Conservation (phyloP, 2,888 invertebrate species). For the Apotomis turbidana region DNA sequence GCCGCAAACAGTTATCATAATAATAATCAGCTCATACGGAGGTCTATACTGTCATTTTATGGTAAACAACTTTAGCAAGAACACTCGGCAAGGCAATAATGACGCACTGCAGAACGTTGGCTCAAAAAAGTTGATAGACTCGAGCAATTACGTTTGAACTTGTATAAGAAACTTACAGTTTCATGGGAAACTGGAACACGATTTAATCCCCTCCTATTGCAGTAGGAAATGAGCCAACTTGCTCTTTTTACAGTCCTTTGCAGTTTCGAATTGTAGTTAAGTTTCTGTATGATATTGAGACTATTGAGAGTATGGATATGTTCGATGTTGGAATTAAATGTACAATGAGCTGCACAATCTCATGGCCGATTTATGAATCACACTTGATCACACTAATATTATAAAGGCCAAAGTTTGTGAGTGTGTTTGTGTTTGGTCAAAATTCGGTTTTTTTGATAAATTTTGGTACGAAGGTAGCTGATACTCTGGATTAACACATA, state of each 20-base stretch:
- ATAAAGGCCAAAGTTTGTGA: too few relatives aligned
- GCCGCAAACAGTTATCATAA: background rate
- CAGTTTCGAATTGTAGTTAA: constrained; percentile 8
- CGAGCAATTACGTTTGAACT: constrained; percentile 39
- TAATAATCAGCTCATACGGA: constrained; percentile 7
- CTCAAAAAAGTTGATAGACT: constrained; percentile 38
- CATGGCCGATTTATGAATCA: too few relatives aligned
- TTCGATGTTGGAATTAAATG: background rate
- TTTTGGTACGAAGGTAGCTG: too few relatives aligned
- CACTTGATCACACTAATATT: too few relatives aligned
- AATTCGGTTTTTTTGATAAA: too few relatives aligned
- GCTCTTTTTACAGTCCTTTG: constrained; percentile 19
- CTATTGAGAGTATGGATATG: background rate
- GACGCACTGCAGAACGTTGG: constrained; percentile 23
- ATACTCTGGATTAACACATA: too few relatives aligned
- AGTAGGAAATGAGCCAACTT: constrained; percentile 26
- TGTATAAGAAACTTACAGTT: constrained; percentile 38
- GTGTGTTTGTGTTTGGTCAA: too few relatives aligned
- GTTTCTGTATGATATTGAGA: background rate
- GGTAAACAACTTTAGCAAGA: constrained; percentile 26
- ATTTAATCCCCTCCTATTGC: constrained; percentile 30
- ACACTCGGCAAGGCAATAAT: constrained; percentile 27
- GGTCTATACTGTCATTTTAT: constrained; percentile 19
- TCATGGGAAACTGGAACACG: constrained; percentile 39
- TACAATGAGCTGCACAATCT: too few relatives aligned